Evolutionary conservation across 2,888 invertebrate species (phyloP).

Genomic region (Sphaerophoria taeniata): DNA sequence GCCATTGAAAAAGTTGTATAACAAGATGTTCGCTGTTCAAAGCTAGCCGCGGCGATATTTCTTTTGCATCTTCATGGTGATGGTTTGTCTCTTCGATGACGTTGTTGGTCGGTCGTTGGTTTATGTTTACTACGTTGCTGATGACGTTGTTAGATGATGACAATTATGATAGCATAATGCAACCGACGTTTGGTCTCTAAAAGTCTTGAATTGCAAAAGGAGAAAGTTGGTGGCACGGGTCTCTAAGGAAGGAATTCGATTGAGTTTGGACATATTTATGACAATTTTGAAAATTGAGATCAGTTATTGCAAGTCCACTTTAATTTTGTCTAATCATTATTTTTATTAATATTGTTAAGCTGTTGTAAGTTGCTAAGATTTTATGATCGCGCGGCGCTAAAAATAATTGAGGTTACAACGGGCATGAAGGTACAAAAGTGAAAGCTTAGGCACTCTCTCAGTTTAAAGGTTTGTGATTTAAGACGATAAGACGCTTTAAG

Average conservation of each 20-base stretch:
- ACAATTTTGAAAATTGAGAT: neutral
- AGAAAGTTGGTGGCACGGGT: constrained; percentile 44
- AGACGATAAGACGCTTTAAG: no score
- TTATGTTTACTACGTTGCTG: constrained; percentile 25
- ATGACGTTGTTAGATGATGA: constrained; percentile 41
- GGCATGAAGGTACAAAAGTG: no score
- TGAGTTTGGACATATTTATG: constrained; percentile 14
- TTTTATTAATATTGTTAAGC: neutral
- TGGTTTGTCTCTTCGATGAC: neutral
- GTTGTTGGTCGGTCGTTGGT: neutral
- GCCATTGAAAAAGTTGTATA: constrained; percentile 41
- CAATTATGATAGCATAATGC: constrained; percentile 56
- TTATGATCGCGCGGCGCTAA: neutral
- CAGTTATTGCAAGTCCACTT: neutral
- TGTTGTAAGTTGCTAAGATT: neutral
- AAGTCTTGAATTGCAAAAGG: constrained; percentile 33
- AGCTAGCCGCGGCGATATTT: neutral
- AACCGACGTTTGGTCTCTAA: constrained; percentile 22
- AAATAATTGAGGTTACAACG: neutral
- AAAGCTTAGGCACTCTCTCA: no score
- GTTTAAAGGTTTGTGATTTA: no score
- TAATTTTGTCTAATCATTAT: neutral
- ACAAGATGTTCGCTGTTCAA: constrained; percentile 49
- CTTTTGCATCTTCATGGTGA: neutral
- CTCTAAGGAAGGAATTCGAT: neutral